Percentiles rank a stretch among this genome's conserved stretches.
Evolutionary conservation across 2,113 vertebrate genomes (phyloP).

Genomic region (Urocolius indicus): DNA sequence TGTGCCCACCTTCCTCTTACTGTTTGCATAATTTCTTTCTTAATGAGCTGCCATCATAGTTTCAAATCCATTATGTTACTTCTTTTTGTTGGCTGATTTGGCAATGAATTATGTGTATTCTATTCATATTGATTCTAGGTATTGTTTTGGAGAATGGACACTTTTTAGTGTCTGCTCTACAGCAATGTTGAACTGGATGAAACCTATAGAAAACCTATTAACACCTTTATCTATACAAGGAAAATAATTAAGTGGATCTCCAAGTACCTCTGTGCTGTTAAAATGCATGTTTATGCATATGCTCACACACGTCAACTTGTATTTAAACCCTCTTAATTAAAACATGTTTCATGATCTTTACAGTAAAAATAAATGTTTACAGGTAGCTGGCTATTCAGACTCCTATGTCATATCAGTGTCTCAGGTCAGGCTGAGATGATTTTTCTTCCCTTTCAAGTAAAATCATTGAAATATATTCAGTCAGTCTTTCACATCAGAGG

Average conservation of each 20-base stretch:
- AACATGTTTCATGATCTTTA: background rate
- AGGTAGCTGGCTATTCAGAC: slow-evolving; percentile 31
- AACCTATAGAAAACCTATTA: background rate
- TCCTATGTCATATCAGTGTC: slow-evolving; percentile 37
- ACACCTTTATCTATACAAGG: background rate
- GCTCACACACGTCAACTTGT: background rate
- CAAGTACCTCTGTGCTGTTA: background rate
- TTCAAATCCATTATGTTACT: slow-evolving; percentile 27
- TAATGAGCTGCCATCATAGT: slow-evolving; percentile 5
- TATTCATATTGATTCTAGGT: background rate
- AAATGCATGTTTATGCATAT: background rate
- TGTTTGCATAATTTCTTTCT: slow-evolving; percentile 56
- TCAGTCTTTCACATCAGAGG: slow-evolving; percentile 76
- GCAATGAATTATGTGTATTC: background rate
- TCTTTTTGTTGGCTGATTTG: background rate
- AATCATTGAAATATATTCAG: slow-evolving; percentile 75
- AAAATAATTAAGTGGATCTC: background rate
- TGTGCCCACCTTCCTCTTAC: slow-evolving; percentile 22
- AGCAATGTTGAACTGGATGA: background rate
- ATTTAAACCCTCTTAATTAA: slow-evolving; percentile 20
- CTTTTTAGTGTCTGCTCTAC: background rate
- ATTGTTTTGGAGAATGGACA: background rate
- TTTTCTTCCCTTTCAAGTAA: slow-evolving; percentile 46
- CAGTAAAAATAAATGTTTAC: slow-evolving; percentile 72
- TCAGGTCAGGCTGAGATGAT: slow-evolving; percentile 45